Conservation (phyloP, 2,113 vertebrate genomes). For the Siphamia tubifer region DNA sequence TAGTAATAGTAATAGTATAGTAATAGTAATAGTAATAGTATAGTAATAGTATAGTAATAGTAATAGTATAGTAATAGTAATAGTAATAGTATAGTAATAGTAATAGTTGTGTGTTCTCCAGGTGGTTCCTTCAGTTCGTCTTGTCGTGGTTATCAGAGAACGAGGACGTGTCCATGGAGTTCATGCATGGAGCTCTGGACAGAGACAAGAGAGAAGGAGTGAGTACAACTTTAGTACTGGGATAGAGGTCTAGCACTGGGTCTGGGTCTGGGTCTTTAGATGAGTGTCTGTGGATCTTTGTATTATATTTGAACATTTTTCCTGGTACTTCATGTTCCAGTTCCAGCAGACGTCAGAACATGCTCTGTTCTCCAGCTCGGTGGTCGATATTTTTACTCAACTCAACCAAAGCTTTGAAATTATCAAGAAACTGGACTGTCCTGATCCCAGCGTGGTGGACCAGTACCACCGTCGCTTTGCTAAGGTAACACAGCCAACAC, state of each 20-base stretch:
- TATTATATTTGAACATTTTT: too few relatives aligned
- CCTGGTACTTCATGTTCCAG: conserved; percentile 60
- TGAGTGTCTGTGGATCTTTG: too few relatives aligned
- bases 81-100: too few relatives aligned
- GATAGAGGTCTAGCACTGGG: too few relatives aligned
- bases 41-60: too few relatives aligned
- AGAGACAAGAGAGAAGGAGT: conserved; percentile 98
- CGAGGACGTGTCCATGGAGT: conserved; percentile 96
- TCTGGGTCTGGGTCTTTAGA: too few relatives aligned
- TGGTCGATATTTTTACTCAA: conserved; percentile 98
- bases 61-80: too few relatives aligned
- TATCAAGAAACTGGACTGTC: conserved; percentile 95
- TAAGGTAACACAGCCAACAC: conserved; percentile 80
- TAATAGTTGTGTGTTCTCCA: conserved; percentile 61
- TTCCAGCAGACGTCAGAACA: conserved; percentile 98
- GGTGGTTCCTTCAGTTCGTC: conserved; percentile 97
- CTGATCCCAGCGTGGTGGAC: conserved; percentile 87
- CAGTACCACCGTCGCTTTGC: conserved; percentile 92
- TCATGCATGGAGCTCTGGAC: conserved; percentile 93
- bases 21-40: too few relatives aligned
- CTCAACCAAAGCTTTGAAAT: conserved; percentile 99
- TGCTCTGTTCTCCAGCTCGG: conserved; percentile 95
- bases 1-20: too few relatives aligned
- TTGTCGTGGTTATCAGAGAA: conserved; percentile 97
- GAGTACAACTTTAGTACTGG: too few relatives aligned